Percentiles rank a stretch among this genome's conserved stretches.
phyloP scores from a whole-genome alignment of 2,113 vertebrate genomes.

The Catharus minimus region DNA sequence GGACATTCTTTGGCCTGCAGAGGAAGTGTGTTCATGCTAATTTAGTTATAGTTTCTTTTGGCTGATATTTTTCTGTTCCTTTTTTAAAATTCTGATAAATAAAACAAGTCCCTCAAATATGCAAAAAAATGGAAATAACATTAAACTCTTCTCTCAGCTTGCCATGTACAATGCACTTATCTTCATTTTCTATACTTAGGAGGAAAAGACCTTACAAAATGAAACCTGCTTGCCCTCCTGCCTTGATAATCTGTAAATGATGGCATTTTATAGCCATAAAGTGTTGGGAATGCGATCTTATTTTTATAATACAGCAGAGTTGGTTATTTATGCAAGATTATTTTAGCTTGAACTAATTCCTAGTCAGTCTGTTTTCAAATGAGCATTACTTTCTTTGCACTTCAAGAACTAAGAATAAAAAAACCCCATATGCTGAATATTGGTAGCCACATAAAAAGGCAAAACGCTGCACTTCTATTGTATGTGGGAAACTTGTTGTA shows the following conservation, averaged over 20 bases:
- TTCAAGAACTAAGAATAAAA: neutral
- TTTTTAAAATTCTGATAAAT: neutral
- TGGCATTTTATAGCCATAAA: neutral
- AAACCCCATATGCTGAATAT: neutral
- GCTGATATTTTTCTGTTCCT: neutral
- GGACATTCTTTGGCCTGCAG: neutral
- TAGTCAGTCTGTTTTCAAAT: neutral
- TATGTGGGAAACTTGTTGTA: neutral
- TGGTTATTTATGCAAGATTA: neutral
- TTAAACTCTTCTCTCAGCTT: neutral
- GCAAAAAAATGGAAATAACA: neutral
- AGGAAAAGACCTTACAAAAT: neutral
- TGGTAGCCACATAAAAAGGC: neutral
- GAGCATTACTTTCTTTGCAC: neutral
- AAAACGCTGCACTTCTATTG: neutral
- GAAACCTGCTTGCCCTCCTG: neutral
- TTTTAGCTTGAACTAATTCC: conserved; percentile 4
- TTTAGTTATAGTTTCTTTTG: neutral
- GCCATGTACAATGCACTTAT: neutral
- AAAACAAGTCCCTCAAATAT: neutral
- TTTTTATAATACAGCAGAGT: neutral
- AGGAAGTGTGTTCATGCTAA: neutral
- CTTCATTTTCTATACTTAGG: neutral
- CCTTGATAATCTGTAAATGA: conserved; percentile 4
- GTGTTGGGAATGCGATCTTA: neutral